These are phyloP conservation scores for Eupelmus urozonus DNA, from an alignment of 2,888 invertebrate species.

Conservation along the genomic window DNA sequence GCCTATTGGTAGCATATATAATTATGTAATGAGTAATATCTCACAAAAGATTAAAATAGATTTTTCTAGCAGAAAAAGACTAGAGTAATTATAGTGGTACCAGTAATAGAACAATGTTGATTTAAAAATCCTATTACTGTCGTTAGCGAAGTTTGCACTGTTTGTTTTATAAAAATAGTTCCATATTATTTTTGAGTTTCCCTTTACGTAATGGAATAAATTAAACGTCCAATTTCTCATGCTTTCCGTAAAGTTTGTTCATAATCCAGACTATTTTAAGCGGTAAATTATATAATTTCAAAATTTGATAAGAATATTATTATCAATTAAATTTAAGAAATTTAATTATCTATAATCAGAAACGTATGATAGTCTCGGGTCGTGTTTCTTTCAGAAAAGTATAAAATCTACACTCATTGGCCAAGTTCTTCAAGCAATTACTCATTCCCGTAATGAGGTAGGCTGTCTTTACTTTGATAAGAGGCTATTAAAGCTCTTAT, in stretches of 20 bases:
- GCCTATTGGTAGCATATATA: neutral
- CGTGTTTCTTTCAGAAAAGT: no score
- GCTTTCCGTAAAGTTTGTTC: no score
- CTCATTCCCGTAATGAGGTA: neutral
- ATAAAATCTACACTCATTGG: no score
- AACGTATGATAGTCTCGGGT: no score
- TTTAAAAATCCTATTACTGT: neutral
- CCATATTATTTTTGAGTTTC: neutral
- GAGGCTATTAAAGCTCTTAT: no score
- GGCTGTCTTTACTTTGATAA: no score
- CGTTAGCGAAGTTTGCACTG: neutral
- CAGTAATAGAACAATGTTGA: neutral
- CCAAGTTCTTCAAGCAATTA: neutral
- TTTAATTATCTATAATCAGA: no score
- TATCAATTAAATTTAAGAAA: no score
- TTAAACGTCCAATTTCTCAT: no score
- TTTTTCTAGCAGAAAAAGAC: neutral
- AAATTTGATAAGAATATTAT: no score
- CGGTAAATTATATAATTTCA: no score
- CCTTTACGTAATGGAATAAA: neutral
- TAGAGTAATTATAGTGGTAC: neutral
- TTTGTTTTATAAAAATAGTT: conserved; percentile 1
- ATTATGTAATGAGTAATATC: neutral
- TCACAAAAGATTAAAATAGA: conserved; percentile 1
- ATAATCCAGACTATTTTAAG: no score